Evolutionary conservation across 2,797 vertebrate species (phyloP), one percentile per base, ranked within the genome.

Genomic region (Sebastes cheni): DNA sequence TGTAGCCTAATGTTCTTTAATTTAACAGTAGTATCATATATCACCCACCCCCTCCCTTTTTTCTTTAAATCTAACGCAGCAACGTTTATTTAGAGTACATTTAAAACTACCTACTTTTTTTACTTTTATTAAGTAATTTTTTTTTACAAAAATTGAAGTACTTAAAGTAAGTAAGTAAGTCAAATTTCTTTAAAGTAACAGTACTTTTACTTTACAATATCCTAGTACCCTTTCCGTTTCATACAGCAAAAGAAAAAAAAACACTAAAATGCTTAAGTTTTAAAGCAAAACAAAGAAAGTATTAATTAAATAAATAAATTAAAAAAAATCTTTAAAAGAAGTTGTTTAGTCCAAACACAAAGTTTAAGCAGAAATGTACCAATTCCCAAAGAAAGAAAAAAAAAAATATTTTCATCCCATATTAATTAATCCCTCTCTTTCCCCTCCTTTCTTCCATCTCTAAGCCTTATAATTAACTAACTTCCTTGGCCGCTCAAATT

Each of bases 381-480:
- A 18, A 8, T 54, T 29, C 27, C 13, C 50, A 52, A 16, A 67
- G 32, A 64, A 46, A 46, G 29, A 64, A 29, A 58, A 32, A 27
- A 27, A 23, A 23, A 30, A 5, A 58, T 9, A 58, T 73, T 50
- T 34, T 60, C 12, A 30, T 50, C n/a, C 13, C 13, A 29, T 27
- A 34, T 20, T 60, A 52, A 46, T 20, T 55, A n/a, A 46, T 50
- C 34, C 14, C 22, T 34, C 25, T 55, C 4, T 56, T 32, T n/a
- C 25, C 27, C 16, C 25, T 52, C 32, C 18, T 52, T 77, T 70
- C 27, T 22, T 71, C 13, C 1, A 34, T 65, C n/a, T 69, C 3
- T n/a, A 20, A 54, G 22, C 23, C 29, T 56, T 67, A 39, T 72
- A 59, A 65, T 71, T 86, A 82, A 67, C 25, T 39, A 50, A 70